A percentile compares a stretch with the other conserved stretches of the same genome.
phyloP scores from a whole-genome alignment of 30 jellyfish, hydroid and myxozoan genomes.

The Mastigias papua region DNA sequence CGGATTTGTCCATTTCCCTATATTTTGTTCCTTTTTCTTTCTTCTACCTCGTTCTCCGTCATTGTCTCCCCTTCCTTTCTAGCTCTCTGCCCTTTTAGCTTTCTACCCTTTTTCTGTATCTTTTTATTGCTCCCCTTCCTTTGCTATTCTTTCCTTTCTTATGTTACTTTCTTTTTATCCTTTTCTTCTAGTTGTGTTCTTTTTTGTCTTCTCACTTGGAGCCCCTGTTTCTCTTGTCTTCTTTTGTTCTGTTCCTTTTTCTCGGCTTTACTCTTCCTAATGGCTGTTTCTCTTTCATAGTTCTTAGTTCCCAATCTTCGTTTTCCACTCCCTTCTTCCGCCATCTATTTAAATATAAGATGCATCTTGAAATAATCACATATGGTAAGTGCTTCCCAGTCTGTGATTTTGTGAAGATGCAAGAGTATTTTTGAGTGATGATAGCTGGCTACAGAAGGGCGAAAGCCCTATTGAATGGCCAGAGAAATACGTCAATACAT shows the following conservation, averaged over 20 bases:
- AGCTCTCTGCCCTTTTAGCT: background rate
- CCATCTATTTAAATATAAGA: no score
- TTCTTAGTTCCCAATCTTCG: no score
- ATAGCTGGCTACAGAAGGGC: constrained; percentile 75
- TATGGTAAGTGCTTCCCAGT: background rate
- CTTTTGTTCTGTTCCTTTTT: no score
- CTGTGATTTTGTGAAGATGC: constrained; percentile 68
- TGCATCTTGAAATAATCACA: constrained; percentile 77
- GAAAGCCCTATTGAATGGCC: constrained; percentile 42
- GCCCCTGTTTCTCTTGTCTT: no score
- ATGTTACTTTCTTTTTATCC: background rate
- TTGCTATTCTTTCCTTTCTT: background rate
- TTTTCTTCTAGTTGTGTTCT: no score
- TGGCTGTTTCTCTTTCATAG: no score
- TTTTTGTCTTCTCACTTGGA: no score
- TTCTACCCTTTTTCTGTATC: background rate
- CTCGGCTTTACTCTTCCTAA: no score
- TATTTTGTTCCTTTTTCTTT: no score
- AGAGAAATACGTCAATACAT: constrained; percentile 69
- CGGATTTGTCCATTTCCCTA: no score
- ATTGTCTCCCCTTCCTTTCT: background rate
- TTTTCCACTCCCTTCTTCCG: no score
- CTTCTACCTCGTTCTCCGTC: no score
- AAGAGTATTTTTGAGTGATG: constrained; percentile 58
- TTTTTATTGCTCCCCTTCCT: background rate